These are phyloP conservation scores for Pseudolaguvia tuberculata DNA, from an alignment of 2,113 vertebrate genomes.

Conservation along the genomic window DNA sequence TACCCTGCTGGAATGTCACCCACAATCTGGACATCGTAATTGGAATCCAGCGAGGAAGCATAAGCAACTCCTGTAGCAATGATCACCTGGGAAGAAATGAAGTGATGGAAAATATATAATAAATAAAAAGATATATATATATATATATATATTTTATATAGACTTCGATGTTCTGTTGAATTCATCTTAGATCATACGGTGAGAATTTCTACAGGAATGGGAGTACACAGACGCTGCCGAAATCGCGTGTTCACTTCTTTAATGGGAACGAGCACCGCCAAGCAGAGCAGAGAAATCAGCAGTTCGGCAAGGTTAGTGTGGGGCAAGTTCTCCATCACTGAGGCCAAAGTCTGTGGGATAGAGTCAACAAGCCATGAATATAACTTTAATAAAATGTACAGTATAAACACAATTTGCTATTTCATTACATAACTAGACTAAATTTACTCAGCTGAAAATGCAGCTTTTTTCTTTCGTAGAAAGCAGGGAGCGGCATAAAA, in stretches of 20 bases:
- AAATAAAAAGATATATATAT: not conserved
- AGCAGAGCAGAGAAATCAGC: slow-evolving; percentile 78
- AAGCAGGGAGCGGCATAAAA: no score
- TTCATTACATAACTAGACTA: no score
- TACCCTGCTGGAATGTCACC: slow-evolving; percentile 84
- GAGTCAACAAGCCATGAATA: not conserved
- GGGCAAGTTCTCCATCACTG: slow-evolving; percentile 75
- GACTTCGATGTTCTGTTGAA: not conserved
- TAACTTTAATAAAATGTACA: not conserved
- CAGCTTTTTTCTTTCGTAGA: no score
- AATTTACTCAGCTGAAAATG: no score
- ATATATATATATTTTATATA: not conserved
- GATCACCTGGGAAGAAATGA: slow-evolving; percentile 70
- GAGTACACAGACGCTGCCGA: slow-evolving; percentile 74
- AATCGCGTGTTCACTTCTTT: slow-evolving; percentile 84
- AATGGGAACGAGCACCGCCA: slow-evolving; percentile 77
- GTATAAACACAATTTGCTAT: not conserved
- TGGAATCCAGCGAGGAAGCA: slow-evolving; percentile 75
- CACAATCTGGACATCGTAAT: slow-evolving; percentile 80
- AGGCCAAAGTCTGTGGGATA: slow-evolving; percentile 75
- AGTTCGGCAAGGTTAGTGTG: slow-evolving; percentile 78
- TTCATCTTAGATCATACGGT: slow-evolving; percentile 65
- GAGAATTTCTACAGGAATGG: slow-evolving; percentile 85
- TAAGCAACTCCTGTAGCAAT: slow-evolving; percentile 79
- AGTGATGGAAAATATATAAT: not conserved